Percentiles rank a stretch among this genome's conserved stretches.
phyloP scores from a whole-genome alignment of 2,113 vertebrate genomes.

The Noctilio leporinus region DNA sequence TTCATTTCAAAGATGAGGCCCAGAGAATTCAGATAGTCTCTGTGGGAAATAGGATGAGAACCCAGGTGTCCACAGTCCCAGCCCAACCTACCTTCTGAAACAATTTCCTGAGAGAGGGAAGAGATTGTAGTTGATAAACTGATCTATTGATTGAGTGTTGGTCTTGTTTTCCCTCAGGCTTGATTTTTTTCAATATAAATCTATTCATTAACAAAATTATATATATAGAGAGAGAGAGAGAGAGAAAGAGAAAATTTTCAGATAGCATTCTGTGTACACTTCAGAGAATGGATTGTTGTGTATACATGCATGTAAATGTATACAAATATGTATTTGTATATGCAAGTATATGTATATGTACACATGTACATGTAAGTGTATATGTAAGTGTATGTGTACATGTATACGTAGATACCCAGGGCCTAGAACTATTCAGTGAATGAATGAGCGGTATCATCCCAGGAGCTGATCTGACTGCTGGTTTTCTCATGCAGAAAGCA shows the following conservation, averaged over 20 bases:
- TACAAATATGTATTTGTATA: neutral
- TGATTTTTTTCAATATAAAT: neutral
- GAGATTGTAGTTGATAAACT: neutral
- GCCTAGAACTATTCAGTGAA: neutral
- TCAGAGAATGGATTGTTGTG: neutral
- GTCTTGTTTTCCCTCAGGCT: neutral
- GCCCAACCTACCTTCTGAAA: neutral
- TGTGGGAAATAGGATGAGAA: neutral
- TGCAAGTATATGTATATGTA: neutral
- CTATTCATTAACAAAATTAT: neutral
- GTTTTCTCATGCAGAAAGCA: neutral
- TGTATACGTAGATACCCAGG: neutral
- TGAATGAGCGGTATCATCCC: neutral
- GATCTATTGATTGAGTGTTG: neutral
- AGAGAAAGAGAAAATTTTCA: neutral
- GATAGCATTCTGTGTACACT: neutral
- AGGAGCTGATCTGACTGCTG: neutral
- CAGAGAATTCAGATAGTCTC: neutral
- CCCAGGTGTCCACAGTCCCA: rapidly evolving
- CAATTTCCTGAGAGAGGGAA: neutral
- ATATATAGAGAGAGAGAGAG: no score
- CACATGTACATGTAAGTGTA: no score
- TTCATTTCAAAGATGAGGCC: neutral
- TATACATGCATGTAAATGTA: no score
- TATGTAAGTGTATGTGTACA: neutral